A percentile compares a stretch with the other conserved stretches of the same genome.
phyloP scores from a whole-genome alignment of 2,888 invertebrate genomes.

The Spilosoma lubricipeda region DNA sequence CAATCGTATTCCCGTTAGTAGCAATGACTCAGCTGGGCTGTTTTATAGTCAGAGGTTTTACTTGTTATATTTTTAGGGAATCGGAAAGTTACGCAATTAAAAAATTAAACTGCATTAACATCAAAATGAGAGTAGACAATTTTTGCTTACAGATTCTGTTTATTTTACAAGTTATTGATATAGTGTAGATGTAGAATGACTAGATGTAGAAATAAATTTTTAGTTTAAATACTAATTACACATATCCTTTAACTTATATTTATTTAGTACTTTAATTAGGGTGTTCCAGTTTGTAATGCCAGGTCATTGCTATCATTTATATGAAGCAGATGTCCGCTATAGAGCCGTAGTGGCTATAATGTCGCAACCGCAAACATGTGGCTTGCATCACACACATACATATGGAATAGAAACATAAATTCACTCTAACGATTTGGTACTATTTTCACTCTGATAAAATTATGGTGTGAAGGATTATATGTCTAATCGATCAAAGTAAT shows the following conservation, averaged over 20 bases:
- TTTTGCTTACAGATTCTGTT: neutral
- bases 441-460: conserved; percentile 32
- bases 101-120: neutral
- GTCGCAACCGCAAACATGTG: conserved; percentile 63
- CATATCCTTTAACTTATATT: conserved; percentile 14
- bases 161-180: neutral
- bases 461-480: conserved; percentile 18
- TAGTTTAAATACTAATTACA: neutral
- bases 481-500: neutral
- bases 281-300: conserved; percentile 42
- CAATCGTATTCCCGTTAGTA: neutral
- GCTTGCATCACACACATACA: conserved; percentile 49
- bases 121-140: neutral
- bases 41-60: neutral
- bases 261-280: conserved; percentile 37
- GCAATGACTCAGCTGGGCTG: neutral
- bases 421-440: conserved; percentile 45
- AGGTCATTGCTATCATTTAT: conserved; percentile 53
- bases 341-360: conserved; percentile 31
- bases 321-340: conserved; percentile 55
- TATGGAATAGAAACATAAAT: conserved; percentile 49
- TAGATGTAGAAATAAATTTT: neutral
- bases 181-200: neutral
- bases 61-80: neutral
- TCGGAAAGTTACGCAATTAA: neutral